Base-by-base conservation (phyloP, 1,140 invertebrate genomes). In the Trachelipus rathkii region DNA sequence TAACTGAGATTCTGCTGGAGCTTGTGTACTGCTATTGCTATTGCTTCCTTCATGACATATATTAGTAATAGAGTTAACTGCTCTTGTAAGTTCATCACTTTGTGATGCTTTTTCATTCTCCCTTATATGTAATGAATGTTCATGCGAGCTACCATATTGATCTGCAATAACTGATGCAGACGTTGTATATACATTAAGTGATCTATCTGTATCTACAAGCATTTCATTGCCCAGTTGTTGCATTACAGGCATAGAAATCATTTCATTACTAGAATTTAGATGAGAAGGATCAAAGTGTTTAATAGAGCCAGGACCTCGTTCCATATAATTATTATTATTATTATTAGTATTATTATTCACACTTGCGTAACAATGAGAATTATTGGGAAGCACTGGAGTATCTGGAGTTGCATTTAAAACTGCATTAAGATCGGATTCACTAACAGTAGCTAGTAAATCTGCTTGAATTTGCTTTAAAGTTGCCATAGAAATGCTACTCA, bases 401-500 rank as follows among this genome's bases (percentile, higher is more conserved):
- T 81, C 80, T 46, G 80, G 80, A 13, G 80, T 81, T 60, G 80
- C 80, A 71, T 81, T 81, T 66, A 81, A 76, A 21, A 81, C 80
- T 46, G 80, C 80, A 73, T 81, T 81, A n/a, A 81, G 72, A 66
- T 81, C 80, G 21, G 80, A 81, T 72, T 81, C 80, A 73, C 80
- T 81, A 19, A 81, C 80, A 23, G 80, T 81, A 44, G 80, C 80
- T 33, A 81, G 44, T 46, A 81, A 73, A 71, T 81, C 80, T 45
- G 77, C 80, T 70, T 81, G 80, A 45, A 81, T 81, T 74, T 81
- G 80, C 66, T 81, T 81, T 43, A 81, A 72, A 10, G 80, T 81
- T 44, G 77, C 80, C 73, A 81, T 78, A 76, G 80, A 81, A 77
- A 81, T 81, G 73, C 78, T 77, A 66, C 80, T 75, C 46, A 81